A percentile compares a stretch with the other conserved stretches of the same genome.
phyloP scores from a whole-genome alignment of 2,797 vertebrate genomes.

The Takifugu rubripes region DNA sequence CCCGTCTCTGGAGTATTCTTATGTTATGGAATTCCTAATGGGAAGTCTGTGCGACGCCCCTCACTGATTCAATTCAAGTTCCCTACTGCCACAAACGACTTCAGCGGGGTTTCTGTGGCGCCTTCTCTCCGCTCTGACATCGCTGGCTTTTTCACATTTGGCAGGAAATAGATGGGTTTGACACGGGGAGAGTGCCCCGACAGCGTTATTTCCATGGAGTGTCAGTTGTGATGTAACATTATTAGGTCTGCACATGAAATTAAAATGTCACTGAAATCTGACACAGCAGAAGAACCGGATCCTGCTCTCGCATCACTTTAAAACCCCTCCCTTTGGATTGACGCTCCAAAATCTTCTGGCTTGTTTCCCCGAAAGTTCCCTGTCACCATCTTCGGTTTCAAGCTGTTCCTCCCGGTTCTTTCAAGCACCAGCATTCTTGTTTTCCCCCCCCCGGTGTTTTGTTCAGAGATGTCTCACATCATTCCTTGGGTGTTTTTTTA shows the following conservation, averaged over 20 bases:
- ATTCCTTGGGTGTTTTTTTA: background rate
- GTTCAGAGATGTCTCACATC: background rate
- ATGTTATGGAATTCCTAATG: conserved; percentile 10
- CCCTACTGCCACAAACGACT: background rate
- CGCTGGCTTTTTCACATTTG: conserved; percentile 1
- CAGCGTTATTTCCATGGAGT: conserved; percentile 3
- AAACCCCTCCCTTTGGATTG: conserved; percentile 5
- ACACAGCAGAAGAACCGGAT: background rate
- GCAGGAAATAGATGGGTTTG: background rate
- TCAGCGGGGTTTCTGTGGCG: background rate
- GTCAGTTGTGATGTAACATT: conserved; percentile 13
- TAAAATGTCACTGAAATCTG: conserved; percentile 10
- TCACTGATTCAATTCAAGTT: conserved; percentile 11
- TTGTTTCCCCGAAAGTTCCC: conserved; percentile 2
- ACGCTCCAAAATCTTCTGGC: conserved; percentile 5
- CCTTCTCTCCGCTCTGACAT: background rate
- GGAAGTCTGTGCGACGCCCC: background rate
- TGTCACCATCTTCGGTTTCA: background rate
- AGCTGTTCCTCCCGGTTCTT: background rate
- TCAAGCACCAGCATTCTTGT: background rate
- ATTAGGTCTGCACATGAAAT: conserved; percentile 15
- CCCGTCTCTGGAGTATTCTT: conserved; percentile 23
- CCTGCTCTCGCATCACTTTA: background rate
- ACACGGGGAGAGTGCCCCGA: background rate
- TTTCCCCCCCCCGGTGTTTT: background rate